Conservation (phyloP, 2,113 vertebrate genomes). For the Nycticebus coucang region DNA sequence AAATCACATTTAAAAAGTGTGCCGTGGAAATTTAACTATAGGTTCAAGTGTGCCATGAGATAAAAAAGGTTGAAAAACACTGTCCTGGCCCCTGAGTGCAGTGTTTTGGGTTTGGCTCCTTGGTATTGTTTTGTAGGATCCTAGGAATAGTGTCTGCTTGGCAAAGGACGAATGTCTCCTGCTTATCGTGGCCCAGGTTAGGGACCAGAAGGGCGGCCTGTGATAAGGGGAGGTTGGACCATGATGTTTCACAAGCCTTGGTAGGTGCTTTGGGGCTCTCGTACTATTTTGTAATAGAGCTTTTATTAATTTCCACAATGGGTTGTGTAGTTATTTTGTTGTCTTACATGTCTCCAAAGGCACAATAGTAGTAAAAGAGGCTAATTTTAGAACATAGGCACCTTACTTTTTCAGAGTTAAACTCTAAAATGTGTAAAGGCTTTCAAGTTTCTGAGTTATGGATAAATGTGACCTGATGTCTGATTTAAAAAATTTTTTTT, state of each 20-base stretch:
- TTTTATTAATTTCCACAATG: neutral
- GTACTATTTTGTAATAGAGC: neutral
- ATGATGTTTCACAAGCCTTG: neutral
- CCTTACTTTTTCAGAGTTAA: neutral
- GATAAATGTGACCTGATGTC: neutral
- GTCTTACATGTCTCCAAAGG: neutral
- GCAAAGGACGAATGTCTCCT: neutral
- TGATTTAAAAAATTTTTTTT: too few species aligned
- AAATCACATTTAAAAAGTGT: too few species aligned
- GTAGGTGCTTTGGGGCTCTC: neutral
- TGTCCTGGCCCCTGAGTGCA: neutral
- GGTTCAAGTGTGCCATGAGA: too few species aligned
- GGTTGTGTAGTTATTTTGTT: neutral
- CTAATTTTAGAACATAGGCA: neutral
- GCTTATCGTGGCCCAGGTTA: fast-evolving
- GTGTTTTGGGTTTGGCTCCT: neutral
- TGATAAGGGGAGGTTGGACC: fast-evolving
- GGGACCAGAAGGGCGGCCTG: fast-evolving
- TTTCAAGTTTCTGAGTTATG: neutral
- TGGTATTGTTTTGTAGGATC: neutral
- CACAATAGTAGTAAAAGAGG: neutral
- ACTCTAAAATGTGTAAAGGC: neutral
- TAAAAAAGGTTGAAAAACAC: too few species aligned
- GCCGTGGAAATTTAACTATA: too few species aligned
- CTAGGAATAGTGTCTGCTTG: neutral